These are phyloP conservation scores for Labeo rohita DNA, from an alignment of 2,113 vertebrate species.

Conservation along the genomic window DNA sequence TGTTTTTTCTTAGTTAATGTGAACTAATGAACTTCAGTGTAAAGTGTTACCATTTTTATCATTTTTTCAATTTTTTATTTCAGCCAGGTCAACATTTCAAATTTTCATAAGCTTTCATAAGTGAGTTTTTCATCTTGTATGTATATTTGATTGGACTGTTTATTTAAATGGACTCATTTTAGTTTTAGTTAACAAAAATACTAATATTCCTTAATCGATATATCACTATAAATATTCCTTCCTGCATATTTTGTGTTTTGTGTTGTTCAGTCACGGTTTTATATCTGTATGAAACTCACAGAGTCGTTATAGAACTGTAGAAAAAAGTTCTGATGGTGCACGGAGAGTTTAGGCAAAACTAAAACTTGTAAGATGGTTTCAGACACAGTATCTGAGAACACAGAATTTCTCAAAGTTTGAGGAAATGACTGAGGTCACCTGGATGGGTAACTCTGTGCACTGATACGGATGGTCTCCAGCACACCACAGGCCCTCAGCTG, in stretches of 20 bases:
- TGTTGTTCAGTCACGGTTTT: not conserved
- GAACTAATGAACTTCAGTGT: too few relatives aligned
- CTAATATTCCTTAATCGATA: not conserved
- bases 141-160: not conserved
- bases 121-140: too few relatives aligned
- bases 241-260: not conserved
- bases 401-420: not conserved
- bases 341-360: not conserved
- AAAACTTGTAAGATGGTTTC: not conserved
- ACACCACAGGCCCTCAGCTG: constrained; percentile 96
- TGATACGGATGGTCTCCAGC: constrained; percentile 93
- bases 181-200: not conserved
- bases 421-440: constrained; percentile 68
- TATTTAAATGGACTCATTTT: not conserved
- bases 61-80: too few relatives aligned
- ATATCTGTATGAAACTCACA: not conserved
- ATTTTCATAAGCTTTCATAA: too few relatives aligned
- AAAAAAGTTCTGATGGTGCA: not conserved
- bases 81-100: not conserved
- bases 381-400: not conserved
- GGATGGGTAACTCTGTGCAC: constrained; percentile 96
- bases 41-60: too few relatives aligned
- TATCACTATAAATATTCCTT: not conserved
- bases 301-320: not conserved
- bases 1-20: too few relatives aligned